These are phyloP conservation scores for Xenopus petersii DNA, from an alignment of 2,797 vertebrate species.

Conservation along the genomic window DNA sequence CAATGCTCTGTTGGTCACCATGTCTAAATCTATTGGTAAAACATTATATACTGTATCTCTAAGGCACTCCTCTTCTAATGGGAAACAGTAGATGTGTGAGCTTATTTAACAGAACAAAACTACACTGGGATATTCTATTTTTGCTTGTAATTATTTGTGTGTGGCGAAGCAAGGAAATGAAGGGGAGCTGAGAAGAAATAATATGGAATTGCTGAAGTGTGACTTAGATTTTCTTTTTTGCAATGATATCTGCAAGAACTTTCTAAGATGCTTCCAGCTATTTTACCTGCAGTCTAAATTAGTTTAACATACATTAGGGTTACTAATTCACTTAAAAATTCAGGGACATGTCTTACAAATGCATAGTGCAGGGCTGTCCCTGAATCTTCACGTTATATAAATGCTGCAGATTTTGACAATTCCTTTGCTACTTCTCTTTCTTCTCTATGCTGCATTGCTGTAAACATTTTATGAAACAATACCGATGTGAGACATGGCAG, in stretches of 20 bases:
- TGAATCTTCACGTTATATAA: neutral
- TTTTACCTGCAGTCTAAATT: conserved; percentile 16
- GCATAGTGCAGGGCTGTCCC: no score
- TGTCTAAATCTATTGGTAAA: no score
- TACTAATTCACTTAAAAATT: no score
- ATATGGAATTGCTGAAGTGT: conserved; percentile 29
- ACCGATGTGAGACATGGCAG: no score
- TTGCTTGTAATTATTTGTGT: conserved; percentile 38
- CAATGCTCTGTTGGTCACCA: no score
- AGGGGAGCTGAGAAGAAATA: conserved; percentile 10
- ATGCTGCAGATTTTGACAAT: neutral
- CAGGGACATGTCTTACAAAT: no score
- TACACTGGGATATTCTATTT: conserved; percentile 15
- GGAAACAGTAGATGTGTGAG: neutral
- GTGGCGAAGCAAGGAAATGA: conserved; percentile 12
- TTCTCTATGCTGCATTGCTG: neutral
- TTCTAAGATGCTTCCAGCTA: conserved; percentile 16
- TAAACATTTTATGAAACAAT: no score
- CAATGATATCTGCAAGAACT: conserved; percentile 13
- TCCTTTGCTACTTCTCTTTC: neutral
- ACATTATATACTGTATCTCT: no score
- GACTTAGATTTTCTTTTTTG: conserved; percentile 18
- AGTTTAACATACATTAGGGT: neutral
- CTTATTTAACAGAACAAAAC: conserved; percentile 20
- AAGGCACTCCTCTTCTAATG: no score